Percentiles rank a stretch among this genome's conserved stretches.
These are phyloP conservation scores for Arrhopalites spinosus DNA, from an alignment of 2,888 invertebrate species.

Conservation along the genomic window DNA sequence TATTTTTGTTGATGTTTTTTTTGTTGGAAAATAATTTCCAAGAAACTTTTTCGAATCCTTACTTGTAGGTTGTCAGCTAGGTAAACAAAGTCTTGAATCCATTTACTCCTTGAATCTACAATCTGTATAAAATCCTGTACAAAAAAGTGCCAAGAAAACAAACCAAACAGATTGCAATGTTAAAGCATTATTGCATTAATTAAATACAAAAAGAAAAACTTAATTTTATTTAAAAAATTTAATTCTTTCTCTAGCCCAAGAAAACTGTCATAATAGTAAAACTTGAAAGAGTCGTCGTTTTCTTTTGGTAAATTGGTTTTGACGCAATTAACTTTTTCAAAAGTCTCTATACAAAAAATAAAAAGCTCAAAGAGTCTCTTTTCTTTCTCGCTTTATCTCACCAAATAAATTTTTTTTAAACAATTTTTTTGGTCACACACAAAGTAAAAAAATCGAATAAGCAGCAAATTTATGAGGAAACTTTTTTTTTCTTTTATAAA, in stretches of 20 bases:
- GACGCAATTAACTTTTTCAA: no score
- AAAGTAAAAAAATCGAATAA: background rate
- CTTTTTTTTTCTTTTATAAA: no score
- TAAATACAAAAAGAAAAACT: background rate
- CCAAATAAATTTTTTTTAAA: background rate
- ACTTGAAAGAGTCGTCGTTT: no score
- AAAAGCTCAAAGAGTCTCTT: background rate
- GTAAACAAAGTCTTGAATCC: conserved; percentile 73
- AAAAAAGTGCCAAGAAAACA: conserved; percentile 38
- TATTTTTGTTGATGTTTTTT: conserved; percentile 15
- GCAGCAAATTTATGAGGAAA: background rate
- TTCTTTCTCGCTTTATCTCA: background rate
- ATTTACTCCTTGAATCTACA: conserved; percentile 73
- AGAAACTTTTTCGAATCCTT: conserved; percentile 62
- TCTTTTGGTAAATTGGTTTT: no score
- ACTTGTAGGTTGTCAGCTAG: conserved; percentile 82
- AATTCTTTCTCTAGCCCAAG: background rate
- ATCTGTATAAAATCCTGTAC: conserved; percentile 75
- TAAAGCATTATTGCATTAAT: no score
- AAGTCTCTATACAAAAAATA: no score
- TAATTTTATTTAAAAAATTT: background rate
- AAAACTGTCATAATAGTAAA: no score
- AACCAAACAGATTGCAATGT: conserved; percentile 7
- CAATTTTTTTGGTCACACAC: no score
- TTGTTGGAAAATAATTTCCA: background rate